Evolutionary conservation across 2,797 vertebrate species (phyloP), one percentile per base, ranked within the genome.

Genomic region (Oophaga sylvatica): DNA sequence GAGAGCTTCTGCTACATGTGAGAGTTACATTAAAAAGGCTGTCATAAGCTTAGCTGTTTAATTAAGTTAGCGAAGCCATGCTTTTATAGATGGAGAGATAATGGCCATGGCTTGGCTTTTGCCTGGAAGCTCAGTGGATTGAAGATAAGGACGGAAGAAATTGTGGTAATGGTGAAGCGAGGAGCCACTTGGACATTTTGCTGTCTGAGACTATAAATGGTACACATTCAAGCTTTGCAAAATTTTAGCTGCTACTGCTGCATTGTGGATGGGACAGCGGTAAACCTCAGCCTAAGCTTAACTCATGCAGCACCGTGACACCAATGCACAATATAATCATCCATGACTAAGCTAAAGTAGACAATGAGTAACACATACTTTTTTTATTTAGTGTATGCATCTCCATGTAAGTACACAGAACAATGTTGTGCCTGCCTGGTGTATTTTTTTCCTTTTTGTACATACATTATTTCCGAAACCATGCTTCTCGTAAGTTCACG

Each of bases 341-440:
- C 86, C 83, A 87, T 91, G 84, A 68, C 48, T 71, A 80, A 89
- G 83, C 73, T 91, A 90, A 68, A 91, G 86, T 85, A 89, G 88
- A 90, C 90, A 88, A 70, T 59, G 56, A 93, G 80, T 90, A 75
- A 88, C 88, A 83, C 91, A n/a, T 92, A 92, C 60, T n/a, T 91
- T 91, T 89, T 91, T 89, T 90, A 88, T 88, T 90, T 91, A 90
- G 92, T 91, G 60, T 90, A 93, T 92, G 92, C 91, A 90, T 90
- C 80, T 90, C 85, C 83, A 90, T 88, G 91, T 90, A 88, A 90
- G 89, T 92, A 91, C 92, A 86, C 65, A 79, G 26, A 92, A 90
- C 31, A 56, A 68, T 91, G 35, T 91, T 56, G 91, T 89, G 91
- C 90, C 89, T 93, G 93, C 90, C 84, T 90, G 93, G 91, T 92